phyloP scores from a whole-genome alignment of 2,797 vertebrate genomes.

The Galaxias olidus region DNA sequence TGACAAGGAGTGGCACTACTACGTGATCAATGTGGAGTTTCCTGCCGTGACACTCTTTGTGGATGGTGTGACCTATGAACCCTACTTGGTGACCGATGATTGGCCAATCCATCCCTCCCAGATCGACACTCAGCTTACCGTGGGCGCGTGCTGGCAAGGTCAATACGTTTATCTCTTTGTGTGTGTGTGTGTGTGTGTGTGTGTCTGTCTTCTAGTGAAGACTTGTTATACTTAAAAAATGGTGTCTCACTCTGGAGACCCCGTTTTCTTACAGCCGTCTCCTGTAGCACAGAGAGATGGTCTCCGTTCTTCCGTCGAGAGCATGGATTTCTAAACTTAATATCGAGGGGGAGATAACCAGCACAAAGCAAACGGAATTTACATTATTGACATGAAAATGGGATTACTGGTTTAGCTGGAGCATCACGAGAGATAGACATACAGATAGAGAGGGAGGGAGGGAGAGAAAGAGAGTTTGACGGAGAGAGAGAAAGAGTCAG shows the following conservation, averaged over 20 bases:
- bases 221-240: too few relatives aligned
- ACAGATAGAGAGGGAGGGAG: too few relatives aligned
- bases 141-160: conserved; percentile 99
- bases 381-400: conserved; percentile 40
- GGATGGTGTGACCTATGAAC: conserved; percentile 93
- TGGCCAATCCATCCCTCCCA: conserved; percentile 96
- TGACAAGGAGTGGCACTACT: conserved; percentile 99
- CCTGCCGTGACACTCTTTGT: conserved; percentile 93
- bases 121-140: conserved; percentile 93
- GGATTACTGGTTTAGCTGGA: conserved; percentile 37
- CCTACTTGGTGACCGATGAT: conserved; percentile 97
- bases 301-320: too few relatives aligned
- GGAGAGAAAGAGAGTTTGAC: too few relatives aligned
- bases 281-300: too few relatives aligned
- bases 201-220: too few relatives aligned
- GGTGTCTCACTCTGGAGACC: too few relatives aligned
- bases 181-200: not conserved
- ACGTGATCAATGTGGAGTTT: conserved; percentile 95
- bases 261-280: too few relatives aligned
- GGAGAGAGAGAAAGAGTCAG: too few relatives aligned
- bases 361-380: too few relatives aligned
- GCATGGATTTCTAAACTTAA: too few relatives aligned
- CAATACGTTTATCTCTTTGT: conserved; percentile 47
- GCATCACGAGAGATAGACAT: conserved; percentile 36
- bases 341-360: too few relatives aligned